phyloP scores from a whole-genome alignment of 2,797 vertebrate species.

The Thunnus albacares region DNA sequence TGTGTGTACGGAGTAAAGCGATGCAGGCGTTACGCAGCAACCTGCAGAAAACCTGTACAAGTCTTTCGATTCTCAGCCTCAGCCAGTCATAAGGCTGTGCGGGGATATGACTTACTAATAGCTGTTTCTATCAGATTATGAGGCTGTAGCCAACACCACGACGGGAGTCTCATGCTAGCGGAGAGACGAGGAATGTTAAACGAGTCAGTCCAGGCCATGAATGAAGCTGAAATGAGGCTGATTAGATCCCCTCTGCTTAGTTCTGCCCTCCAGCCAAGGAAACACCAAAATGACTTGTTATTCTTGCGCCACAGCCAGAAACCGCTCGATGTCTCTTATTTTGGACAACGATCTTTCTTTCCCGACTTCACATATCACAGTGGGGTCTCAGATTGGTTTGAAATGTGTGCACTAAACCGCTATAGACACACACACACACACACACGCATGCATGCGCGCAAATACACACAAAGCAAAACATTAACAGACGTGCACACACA shows the following conservation, averaged over 20 bases:
- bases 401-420: constrained; percentile 2
- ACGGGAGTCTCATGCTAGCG: constrained; percentile 54
- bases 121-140: constrained; percentile 55
- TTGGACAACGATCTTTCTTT: constrained; percentile 58
- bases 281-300: constrained; percentile 83
- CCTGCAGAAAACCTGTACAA: constrained; percentile 40
- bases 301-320: constrained; percentile 76
- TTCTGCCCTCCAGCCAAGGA: constrained; percentile 76
- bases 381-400: constrained; percentile 18
- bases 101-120: constrained; percentile 45
- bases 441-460: not conserved
- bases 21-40: constrained; percentile 29
- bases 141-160: constrained; percentile 40
- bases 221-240: constrained; percentile 74
- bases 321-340: constrained; percentile 67
- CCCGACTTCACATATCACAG: constrained; percentile 40
- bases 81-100: constrained; percentile 41
- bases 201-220: constrained; percentile 64
- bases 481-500: not conserved
- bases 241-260: constrained; percentile 77
- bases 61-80: constrained; percentile 16
- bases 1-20: constrained; percentile 5
- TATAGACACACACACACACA: not conserved
- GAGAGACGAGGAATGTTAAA: constrained; percentile 65
- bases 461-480: constrained; percentile 9